phyloP scores from a whole-genome alignment of 2,888 invertebrate genomes.

The Metallyticus violacea region DNA sequence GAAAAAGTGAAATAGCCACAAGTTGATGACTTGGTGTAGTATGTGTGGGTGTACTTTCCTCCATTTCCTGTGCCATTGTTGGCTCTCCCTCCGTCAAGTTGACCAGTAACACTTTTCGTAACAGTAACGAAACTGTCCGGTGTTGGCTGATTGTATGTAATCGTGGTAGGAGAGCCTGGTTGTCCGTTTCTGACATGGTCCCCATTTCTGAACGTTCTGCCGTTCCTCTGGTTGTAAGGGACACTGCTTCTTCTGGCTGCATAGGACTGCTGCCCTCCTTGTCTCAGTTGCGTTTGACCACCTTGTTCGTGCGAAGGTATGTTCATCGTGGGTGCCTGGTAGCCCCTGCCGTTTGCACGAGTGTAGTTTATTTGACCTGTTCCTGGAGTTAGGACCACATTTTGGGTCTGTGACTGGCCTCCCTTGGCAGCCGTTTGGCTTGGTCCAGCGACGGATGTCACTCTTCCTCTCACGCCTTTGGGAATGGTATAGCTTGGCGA shows the following conservation, averaged over 20 bases:
- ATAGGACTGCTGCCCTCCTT: neutral
- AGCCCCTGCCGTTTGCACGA: slow-evolving; percentile 22
- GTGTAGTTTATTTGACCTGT: slow-evolving; percentile 46
- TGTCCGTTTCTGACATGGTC: slow-evolving; percentile 21
- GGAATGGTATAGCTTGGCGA: slow-evolving; percentile 66
- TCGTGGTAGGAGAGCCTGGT: neutral
- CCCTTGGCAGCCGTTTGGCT: slow-evolving; percentile 57
- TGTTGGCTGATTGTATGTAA: slow-evolving; percentile 34
- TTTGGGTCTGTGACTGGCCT: slow-evolving; percentile 66
- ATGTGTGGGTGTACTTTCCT: slow-evolving; percentile 72
- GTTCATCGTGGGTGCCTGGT: slow-evolving; percentile 25
- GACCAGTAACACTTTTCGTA: slow-evolving; percentile 76
- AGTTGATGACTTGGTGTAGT: slow-evolving; percentile 82
- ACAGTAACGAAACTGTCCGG: slow-evolving; percentile 71
- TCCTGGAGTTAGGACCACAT: slow-evolving; percentile 55
- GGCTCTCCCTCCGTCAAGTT: slow-evolving; percentile 53
- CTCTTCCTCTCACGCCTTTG: slow-evolving; percentile 63
- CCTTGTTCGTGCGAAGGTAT: neutral
- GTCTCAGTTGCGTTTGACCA: neutral
- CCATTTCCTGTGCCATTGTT: slow-evolving; percentile 52
- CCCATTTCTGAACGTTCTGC: slow-evolving; percentile 18
- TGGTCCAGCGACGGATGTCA: slow-evolving; percentile 61
- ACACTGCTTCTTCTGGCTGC: neutral
- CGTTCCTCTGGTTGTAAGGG: neutral
- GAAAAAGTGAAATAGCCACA: slow-evolving; percentile 86